Base-by-base conservation (phyloP, 2,888 invertebrate genomes). In the Actias luna region DNA sequence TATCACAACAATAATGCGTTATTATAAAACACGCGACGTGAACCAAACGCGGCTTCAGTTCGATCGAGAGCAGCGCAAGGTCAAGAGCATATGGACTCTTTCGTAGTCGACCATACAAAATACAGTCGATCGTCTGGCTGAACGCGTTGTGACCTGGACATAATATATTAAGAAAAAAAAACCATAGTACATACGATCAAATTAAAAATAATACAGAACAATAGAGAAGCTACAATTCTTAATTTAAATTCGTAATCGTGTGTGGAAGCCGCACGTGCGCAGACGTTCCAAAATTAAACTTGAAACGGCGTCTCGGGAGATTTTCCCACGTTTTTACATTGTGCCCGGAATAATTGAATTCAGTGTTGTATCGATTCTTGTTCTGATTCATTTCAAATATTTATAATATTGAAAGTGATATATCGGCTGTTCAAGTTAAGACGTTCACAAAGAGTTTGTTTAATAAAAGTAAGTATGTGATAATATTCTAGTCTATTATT, bases 1-100 rank as follows among this genome's bases (percentile, higher is more conserved):
- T 87, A 87, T 85, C 84, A 89, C 88, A 88, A 89, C 89, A 89
- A 85, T 85, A 82, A 82, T 82, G 83, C 85, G 82, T 89, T 91
- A 50, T 50, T 50, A 92, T 92, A 92, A 92, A 92, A 91, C 86
- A 81, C 77, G 78, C 80, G 71, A 84, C 77, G 78, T 77, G 78
- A 75, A 83, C 87, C 81, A 84, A 88, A 88, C 86, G 81, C 82
- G 77, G 83, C 84, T 87, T 89, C 91, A 92, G 92, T 92, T 73
- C 80, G 79, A 77, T 74, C 73, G 82, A 80, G 85, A 80, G 72
- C 77, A 75, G 80, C 80, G 86, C 90, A 91, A 92, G 92, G 92
- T 92, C 92, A 92, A 88, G 88, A 88, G 78, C 88, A 82, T 73
- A 76, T 80, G 80, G 75, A 79, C 87, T 85, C 84, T 83, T 86